Evolutionary conservation across 1,140 invertebrate genomes (phyloP), one percentile per base, ranked within the genome.

Genomic region (Steinernema khuongi): DNA sequence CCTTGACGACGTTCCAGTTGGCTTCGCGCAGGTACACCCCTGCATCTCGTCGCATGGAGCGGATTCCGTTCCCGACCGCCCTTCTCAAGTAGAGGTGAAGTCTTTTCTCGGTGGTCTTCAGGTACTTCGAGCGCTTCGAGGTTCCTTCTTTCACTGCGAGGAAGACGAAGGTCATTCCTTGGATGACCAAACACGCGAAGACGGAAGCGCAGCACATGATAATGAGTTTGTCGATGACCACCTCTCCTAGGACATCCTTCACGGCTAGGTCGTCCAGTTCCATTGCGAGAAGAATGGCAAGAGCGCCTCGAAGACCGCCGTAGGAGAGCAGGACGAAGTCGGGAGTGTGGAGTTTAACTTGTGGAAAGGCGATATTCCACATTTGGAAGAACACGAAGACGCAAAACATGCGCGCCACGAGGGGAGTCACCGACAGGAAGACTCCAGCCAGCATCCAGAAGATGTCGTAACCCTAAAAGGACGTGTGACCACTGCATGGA

Each of bases 281-380:
- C 1, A 73, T 1, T 4, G 72, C 72, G 26, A 73, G 29, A 17
- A 73, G 31, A 19, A 73, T 32, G 1, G 60, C 72, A 17, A 73
- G 66, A 1, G 72, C 72, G 29, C 72, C 72, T 26, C 72, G 26
- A 2, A 73, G 67, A 19, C 72, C 72, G 18, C 50, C 72, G 30
- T 73, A 73, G 69, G 70, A 74, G 30, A 73, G 72, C 14, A 73
- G 30, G 19, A 69, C 72, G 28, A 14, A 72, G 30, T 72, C 71
- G 11, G 71, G 70, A 18, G 22, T 31, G 36, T 41, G n/a, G 36
- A 41, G 36, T n/a, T 41, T 41, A 7, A 41, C n/a, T 41, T 41
- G 36, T 11, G 36, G 36, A n/a, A 41, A 41, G 36, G 36, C 36
- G 36, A 41, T 41, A 7, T 41, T 7, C 36, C 36, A 22, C 29